A percentile compares a stretch with the other conserved stretches of the same genome.
Conservation (phyloP, 2,888 invertebrate species). For the Scaptomyza caliginosa region DNA sequence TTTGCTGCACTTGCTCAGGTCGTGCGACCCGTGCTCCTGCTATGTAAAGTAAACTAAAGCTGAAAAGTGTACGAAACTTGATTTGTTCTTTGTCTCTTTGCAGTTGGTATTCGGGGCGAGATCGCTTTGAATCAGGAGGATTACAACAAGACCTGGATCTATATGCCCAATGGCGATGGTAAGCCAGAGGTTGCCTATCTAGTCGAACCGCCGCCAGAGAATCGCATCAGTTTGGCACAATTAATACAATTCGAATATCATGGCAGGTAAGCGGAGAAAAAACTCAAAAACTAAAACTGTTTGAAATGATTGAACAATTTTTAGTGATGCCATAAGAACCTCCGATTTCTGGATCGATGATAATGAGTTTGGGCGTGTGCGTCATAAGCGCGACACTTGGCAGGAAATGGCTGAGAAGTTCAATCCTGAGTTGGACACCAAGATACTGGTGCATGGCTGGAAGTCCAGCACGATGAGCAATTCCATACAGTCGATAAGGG, state of each 20-base stretch:
- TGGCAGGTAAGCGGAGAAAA: constrained; percentile 62
- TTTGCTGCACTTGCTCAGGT: constrained; percentile 75
- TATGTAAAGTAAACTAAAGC: constrained; percentile 56
- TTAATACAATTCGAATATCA: constrained; percentile 81
- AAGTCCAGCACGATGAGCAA: constrained; percentile 83
- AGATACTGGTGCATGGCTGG: constrained; percentile 84
- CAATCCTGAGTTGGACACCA: constrained; percentile 81
- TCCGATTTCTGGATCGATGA: constrained; percentile 73
- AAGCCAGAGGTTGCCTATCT: constrained; percentile 82
- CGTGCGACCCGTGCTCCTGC: constrained; percentile 72
- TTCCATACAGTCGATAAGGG: constrained; percentile 82
- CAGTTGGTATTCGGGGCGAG: constrained; percentile 80
- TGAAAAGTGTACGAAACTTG: background rate
- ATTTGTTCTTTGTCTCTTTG: background rate
- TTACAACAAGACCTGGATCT: constrained; percentile 84
- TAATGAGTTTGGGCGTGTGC: constrained; percentile 52
- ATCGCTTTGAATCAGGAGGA: constrained; percentile 81
- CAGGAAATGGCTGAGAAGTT: constrained; percentile 81
- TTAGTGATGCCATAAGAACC: constrained; percentile 58
- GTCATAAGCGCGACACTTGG: constrained; percentile 82
- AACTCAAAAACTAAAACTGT: background rate
- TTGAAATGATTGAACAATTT: too few species aligned
- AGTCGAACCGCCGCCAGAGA: constrained; percentile 79
- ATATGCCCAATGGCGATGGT: constrained; percentile 84
- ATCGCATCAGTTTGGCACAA: constrained; percentile 69